These are phyloP conservation scores for Suricata suricatta DNA, from an alignment of 2,113 vertebrate species.

Conservation along the genomic window DNA sequence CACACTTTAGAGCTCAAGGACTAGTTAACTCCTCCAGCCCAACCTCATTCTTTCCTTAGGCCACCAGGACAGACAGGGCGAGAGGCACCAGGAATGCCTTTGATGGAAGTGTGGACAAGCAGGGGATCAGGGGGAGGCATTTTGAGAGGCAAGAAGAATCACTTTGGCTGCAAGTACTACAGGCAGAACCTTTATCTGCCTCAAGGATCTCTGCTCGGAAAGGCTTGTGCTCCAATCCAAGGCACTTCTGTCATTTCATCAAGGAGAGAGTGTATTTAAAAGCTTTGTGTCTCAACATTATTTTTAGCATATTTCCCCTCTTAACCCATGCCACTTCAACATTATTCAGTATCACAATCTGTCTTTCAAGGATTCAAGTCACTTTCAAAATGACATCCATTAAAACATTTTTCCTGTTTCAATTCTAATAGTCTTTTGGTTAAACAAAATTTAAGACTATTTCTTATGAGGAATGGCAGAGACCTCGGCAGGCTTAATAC, in stretches of 20 bases:
- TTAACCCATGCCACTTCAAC: not conserved
- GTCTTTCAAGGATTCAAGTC: not conserved
- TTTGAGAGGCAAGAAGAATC: not conserved
- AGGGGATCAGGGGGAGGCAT: not conserved
- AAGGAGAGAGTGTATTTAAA: not conserved
- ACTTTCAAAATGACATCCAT: conserved; percentile 1
- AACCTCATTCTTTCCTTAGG: not conserved
- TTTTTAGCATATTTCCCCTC: not conserved
- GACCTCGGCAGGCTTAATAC: not conserved
- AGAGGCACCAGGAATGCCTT: not conserved
- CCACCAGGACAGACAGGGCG: not conserved
- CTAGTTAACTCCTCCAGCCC: not conserved
- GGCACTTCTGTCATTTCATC: not conserved
- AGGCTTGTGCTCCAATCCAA: not conserved
- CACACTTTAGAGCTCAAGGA: not conserved
- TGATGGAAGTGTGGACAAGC: not conserved
- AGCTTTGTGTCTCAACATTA: not conserved
- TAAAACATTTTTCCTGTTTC: not conserved
- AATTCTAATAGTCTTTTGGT: not conserved
- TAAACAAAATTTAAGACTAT: not conserved
- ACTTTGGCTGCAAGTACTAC: not conserved
- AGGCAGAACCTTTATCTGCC: not conserved
- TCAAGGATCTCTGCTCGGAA: not conserved
- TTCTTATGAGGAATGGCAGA: not conserved
- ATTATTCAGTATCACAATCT: not conserved